A percentile compares a stretch with the other conserved stretches of the same genome.
These are phyloP conservation scores for Aphelinus certus DNA, from an alignment of 1,140 invertebrate species.

Conservation along the genomic window DNA sequence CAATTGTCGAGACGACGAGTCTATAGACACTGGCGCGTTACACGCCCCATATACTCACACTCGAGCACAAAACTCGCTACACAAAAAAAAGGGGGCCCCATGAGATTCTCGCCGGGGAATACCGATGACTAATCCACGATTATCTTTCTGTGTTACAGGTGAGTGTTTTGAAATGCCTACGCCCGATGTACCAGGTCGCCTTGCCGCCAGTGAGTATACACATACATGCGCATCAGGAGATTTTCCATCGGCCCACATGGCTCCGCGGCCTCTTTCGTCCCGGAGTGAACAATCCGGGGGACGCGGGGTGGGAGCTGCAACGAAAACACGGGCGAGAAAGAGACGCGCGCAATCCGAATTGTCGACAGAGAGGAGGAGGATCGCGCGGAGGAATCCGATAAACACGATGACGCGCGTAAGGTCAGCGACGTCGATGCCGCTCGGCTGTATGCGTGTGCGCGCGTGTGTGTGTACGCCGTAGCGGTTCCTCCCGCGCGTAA, in stretches of 20 bases:
- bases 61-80: no score
- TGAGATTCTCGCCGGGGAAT: no score
- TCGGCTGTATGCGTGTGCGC: conserved; percentile 2
- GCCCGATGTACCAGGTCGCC: conserved; percentile 7
- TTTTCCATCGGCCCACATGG: conserved; percentile 5
- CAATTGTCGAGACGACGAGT: no score
- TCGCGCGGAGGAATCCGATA: conserved; percentile 29
- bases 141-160: conserved; percentile 35
- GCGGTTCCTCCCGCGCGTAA: conserved; percentile 47
- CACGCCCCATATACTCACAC: no score
- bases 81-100: no score
- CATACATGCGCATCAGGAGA: background rate
- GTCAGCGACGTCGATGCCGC: conserved; percentile 29
- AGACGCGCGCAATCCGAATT: conserved; percentile 7
- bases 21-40: no score
- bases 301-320: background rate
- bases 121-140: conserved; percentile 9
- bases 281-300: background rate
- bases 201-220: conserved; percentile 13
- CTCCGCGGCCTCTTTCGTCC: background rate
- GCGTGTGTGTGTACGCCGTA: conserved; percentile 41
- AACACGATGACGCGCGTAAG: conserved; percentile 38
- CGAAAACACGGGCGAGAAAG: background rate
- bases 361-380: background rate
- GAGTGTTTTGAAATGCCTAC: conserved; percentile 14